Conservation (phyloP, 2,797 vertebrate species). For the Molossus molossus region DNA sequence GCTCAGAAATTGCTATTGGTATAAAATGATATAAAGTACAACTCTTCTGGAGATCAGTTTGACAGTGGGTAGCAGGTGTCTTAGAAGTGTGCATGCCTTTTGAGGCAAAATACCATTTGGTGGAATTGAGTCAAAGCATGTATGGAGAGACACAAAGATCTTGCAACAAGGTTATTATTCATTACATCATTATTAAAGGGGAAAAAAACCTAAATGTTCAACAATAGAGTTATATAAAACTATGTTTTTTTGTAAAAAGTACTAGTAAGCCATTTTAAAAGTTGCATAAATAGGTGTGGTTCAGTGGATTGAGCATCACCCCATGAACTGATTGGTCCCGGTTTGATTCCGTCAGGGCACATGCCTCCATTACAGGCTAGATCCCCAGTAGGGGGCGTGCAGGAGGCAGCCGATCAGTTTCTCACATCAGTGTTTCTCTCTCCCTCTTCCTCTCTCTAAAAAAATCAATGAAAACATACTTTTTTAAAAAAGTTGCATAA, state of each 20-base stretch:
- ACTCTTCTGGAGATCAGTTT: constrained; percentile 27
- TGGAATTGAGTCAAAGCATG: not conserved
- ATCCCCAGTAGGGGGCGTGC: not conserved
- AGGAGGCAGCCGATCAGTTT: not conserved
- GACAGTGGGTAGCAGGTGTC: not conserved
- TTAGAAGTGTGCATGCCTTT: not conserved
- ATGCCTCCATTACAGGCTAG: not conserved
- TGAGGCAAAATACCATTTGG: constrained; percentile 11
- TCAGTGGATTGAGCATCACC: not conserved
- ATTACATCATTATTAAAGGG: constrained; percentile 13
- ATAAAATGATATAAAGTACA: constrained; percentile 23
- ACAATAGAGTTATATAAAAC: constrained; percentile 51
- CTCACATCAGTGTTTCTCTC: not conserved
- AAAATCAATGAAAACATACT: too few relatives aligned
- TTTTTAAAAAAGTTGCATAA: not conserved
- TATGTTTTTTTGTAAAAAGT: constrained; percentile 26
- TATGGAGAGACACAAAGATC: constrained; percentile 25
- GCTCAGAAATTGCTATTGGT: constrained; percentile 20
- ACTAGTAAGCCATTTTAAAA: constrained; percentile 23
- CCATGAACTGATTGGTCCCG: not conserved
- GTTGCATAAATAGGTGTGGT: not conserved
- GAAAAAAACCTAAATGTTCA: not conserved
- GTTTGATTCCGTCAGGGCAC: too few relatives aligned
- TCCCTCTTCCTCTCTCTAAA: too few relatives aligned
- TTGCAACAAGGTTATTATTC: constrained; percentile 13